Conservation (phyloP, 2,797 vertebrate genomes). For the Scleropages formosus region DNA sequence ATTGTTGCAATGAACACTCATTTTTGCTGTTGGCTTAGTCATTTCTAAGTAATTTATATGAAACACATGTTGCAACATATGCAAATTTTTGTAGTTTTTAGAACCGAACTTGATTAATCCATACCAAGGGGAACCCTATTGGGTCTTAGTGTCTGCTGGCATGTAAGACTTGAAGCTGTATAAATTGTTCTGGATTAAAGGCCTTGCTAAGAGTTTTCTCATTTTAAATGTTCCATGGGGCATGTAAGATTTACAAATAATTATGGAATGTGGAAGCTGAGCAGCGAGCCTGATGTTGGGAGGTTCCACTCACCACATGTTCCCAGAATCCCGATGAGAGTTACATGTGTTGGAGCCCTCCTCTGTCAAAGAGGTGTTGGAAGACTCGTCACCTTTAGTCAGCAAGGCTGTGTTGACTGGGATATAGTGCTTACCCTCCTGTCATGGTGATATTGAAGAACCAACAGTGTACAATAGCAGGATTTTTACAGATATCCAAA, state of each 20-base stretch:
- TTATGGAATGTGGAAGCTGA: not conserved
- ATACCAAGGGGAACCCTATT: too few relatives aligned
- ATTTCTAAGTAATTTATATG: too few relatives aligned
- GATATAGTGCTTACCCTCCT: constrained; percentile 75
- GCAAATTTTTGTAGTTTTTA: too few relatives aligned
- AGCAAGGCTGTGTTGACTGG: constrained; percentile 65
- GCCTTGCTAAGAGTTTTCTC: too few relatives aligned
- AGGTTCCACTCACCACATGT: constrained; percentile 17
- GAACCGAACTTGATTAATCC: too few relatives aligned
- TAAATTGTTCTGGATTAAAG: not conserved
- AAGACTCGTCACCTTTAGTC: constrained; percentile 53
- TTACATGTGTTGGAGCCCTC: constrained; percentile 55
- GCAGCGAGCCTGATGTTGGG: not conserved
- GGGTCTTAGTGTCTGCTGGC: not conserved
- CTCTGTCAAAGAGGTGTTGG: constrained; percentile 55
- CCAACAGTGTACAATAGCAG: not conserved
- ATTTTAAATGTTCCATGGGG: too few relatives aligned
- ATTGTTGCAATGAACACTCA: too few relatives aligned
- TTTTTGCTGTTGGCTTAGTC: too few relatives aligned
- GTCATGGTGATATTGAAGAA: constrained; percentile 39
- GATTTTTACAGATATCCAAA: not conserved
- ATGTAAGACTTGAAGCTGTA: not conserved
- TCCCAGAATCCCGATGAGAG: constrained; percentile 58
- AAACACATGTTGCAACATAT: too few relatives aligned
- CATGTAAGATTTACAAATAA: too few relatives aligned